Evolutionary conservation across 2,113 vertebrate species (phyloP).

Genomic region (Dromiciops gliroides): DNA sequence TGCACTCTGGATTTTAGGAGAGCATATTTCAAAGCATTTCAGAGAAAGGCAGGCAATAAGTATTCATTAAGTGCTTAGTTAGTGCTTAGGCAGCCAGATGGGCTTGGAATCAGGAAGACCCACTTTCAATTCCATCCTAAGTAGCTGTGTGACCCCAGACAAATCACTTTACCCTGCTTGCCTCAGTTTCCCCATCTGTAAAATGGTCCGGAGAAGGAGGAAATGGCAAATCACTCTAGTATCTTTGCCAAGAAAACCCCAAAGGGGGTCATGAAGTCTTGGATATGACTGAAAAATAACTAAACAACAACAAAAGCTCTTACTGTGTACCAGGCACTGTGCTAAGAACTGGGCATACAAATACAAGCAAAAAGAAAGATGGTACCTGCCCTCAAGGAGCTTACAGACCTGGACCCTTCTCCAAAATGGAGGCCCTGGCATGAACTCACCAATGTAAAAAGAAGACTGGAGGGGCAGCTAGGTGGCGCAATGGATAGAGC

Average conservation of each 20-base stretch:
- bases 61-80: neutral
- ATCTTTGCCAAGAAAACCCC: neutral
- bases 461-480: neutral
- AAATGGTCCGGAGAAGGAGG: neutral
- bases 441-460: neutral
- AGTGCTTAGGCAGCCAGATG: neutral
- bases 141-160: neutral
- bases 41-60: neutral
- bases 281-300: neutral
- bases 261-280: neutral
- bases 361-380: neutral
- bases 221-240: neutral
- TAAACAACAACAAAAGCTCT: neutral
- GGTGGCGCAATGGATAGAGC: too few relatives aligned
- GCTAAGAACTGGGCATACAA: neutral
- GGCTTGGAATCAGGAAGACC: neutral
- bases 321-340: neutral
- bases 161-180: neutral
- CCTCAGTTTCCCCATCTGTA: neutral
- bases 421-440: neutral
- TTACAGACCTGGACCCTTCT: neutral
- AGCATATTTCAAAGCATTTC: neutral
- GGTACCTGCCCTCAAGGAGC: neutral
- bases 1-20: neutral
- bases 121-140: neutral